phyloP scores from a whole-genome alignment of 2,888 invertebrate species.

The Orthosia gothica region DNA sequence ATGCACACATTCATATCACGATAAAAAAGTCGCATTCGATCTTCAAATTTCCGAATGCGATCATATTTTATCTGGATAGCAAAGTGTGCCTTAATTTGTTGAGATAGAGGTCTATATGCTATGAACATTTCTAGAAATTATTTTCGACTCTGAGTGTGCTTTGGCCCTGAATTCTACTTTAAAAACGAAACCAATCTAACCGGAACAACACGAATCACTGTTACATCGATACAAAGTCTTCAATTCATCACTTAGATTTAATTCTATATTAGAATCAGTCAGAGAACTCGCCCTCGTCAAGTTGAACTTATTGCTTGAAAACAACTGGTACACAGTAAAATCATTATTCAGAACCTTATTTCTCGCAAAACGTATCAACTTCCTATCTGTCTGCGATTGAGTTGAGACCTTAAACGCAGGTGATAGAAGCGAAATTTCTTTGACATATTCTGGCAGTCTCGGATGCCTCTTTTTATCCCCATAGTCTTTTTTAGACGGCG shows the following conservation, averaged over 20 bases:
- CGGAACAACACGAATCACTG: slow-evolving; percentile 79
- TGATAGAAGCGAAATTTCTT: slow-evolving; percentile 69
- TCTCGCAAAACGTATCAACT: slow-evolving; percentile 50
- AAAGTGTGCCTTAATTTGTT: too few species aligned
- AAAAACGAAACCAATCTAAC: slow-evolving; percentile 69
- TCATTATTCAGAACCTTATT: slow-evolving; percentile 67
- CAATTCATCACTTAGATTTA: slow-evolving; percentile 77
- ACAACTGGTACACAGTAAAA: slow-evolving; percentile 76
- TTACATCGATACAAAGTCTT: slow-evolving; percentile 82
- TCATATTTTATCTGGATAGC: too few species aligned
- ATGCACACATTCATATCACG: too few species aligned
- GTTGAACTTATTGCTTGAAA: slow-evolving; percentile 68
- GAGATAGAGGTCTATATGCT: too few species aligned
- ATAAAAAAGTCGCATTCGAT: too few species aligned
- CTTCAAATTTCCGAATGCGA: too few species aligned
- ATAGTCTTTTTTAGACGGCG: slow-evolving; percentile 23
- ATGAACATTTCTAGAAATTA: too few species aligned
- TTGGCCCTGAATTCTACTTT: slow-evolving; percentile 13
- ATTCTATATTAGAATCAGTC: slow-evolving; percentile 65
- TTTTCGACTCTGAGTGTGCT: too few species aligned
- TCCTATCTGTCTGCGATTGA: slow-evolving; percentile 77
- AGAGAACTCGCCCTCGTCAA: slow-evolving; percentile 71
- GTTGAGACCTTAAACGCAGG: slow-evolving; percentile 74
- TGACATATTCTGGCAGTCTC: slow-evolving; percentile 69
- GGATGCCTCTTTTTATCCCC: slow-evolving; percentile 49